Evolutionary conservation across 2,113 vertebrate genomes (phyloP), one percentile per base, ranked within the genome.

Genomic region (Aspidoscelis tigris): DNA sequence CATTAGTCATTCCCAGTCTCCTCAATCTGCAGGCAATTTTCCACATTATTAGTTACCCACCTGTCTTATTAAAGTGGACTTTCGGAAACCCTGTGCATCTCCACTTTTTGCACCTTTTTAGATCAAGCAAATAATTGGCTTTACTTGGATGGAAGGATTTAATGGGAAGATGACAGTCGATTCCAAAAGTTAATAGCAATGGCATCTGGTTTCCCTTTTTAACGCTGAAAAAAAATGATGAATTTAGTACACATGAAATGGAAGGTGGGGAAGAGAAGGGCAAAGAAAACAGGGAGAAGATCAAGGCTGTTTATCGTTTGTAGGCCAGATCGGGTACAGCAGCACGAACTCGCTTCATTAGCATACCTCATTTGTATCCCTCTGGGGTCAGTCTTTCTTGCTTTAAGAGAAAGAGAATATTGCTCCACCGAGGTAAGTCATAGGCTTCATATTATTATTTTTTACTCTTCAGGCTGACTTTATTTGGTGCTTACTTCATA

Each of bases 11-110:
- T 96, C 95, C 94, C 96, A 96, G 95, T 96, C 96, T 96, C 93
- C 96, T 96, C 96, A 97, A 96, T 96, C 95, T 97, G 95, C 96
- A 96, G 96, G 95, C 96, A 96, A 97, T 97, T 97, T 97, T 97
- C 96, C 96, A 96, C 96, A 95, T 96, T 96, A 97, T 97, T 97
- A 96, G 96, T 95, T 97, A 96, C 95, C 96, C 96, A 97, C 96
- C 96, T 97, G 96, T 96, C 95, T 96, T 96, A 95, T 96, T 97
- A 96, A 95, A 96, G 93, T 94, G 96, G 96, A 96, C 96, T 96
- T 96, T 96, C 93, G 89, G 90, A 96, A 96, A 95, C 93, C 93
- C 95, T 91, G 88, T 94, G 94, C 95, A 93, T 95, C 96, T 95
- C 94, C 94, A 93, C 95, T 96, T 96, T 95, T 94, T 91, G 91